phyloP scores from a whole-genome alignment of 23 tunicate species.

The Trididemnum nubilum region DNA sequence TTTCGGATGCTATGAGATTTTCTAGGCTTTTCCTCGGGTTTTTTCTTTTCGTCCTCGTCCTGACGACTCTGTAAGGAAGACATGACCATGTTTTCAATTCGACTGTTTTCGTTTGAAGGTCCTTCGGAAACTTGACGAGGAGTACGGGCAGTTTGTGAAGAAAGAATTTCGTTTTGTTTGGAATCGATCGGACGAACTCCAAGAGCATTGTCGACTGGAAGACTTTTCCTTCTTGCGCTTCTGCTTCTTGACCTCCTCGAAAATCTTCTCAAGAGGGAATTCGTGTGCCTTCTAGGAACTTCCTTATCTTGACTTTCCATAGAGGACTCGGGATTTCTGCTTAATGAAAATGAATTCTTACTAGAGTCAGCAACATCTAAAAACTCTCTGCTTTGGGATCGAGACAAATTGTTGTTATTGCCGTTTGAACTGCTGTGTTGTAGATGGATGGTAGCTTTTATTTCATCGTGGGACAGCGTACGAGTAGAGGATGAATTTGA shows the following conservation, averaged over 20 bases:
- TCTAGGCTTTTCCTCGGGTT: slow-evolving; percentile 9
- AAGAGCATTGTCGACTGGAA: slow-evolving; percentile 63
- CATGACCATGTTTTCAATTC: slow-evolving; percentile 45
- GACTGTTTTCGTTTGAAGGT: neutral
- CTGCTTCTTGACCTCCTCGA: slow-evolving; percentile 49
- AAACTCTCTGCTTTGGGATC: neutral
- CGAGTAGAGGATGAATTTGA: slow-evolving; percentile 23
- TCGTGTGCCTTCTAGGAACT: slow-evolving; percentile 30
- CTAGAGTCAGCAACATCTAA: neutral
- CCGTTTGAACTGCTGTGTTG: slow-evolving; percentile 9
- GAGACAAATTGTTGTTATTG: slow-evolving; percentile 14
- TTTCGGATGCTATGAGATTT: slow-evolving; percentile 36
- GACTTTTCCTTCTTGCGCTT: slow-evolving; percentile 50
- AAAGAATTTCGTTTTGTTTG: neutral
- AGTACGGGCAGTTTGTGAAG: neutral
- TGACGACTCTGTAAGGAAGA: slow-evolving; percentile 21
- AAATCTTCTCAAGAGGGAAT: slow-evolving; percentile 61
- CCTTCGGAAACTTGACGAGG: neutral
- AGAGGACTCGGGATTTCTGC: neutral
- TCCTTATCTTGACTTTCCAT: neutral
- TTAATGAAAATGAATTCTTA: neutral
- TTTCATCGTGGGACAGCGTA: slow-evolving; percentile 34
- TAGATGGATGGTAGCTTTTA: slow-evolving; percentile 37
- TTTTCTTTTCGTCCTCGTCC: slow-evolving; percentile 33
- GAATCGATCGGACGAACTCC: slow-evolving; percentile 37